phyloP scores from a whole-genome alignment of 2,888 invertebrate species.

The Cerastis leucographa region DNA sequence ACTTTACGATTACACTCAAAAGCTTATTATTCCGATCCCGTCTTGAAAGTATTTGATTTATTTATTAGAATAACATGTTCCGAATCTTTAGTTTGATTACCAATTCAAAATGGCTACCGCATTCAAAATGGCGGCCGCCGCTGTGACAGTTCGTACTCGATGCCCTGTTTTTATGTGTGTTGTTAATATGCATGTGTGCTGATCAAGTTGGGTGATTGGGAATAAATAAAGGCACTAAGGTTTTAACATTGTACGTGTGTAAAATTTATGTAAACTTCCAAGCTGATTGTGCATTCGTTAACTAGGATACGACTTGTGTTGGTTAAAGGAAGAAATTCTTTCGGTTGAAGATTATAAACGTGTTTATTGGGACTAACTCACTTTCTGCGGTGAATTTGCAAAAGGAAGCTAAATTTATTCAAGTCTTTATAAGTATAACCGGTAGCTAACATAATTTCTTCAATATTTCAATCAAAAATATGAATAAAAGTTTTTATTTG shows the following conservation, averaged over 20 bases:
- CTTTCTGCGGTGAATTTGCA: neutral
- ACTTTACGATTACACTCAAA: conserved; percentile 69
- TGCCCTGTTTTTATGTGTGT: conserved; percentile 53
- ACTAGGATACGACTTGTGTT: conserved; percentile 30
- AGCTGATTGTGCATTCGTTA: conserved; percentile 43
- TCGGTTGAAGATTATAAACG: neutral
- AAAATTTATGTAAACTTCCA: conserved; percentile 45
- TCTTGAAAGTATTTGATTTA: conserved; percentile 71
- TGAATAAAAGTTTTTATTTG: conserved; percentile 68
- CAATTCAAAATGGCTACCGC: conserved; percentile 58
- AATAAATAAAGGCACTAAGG: conserved; percentile 54
- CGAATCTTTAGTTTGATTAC: conserved; percentile 67
- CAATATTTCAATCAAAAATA: neutral
- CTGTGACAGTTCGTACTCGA: conserved; percentile 46
- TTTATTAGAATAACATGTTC: conserved; percentile 70
- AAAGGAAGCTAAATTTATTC: neutral
- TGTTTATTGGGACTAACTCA: neutral
- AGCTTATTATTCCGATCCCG: conserved; percentile 71
- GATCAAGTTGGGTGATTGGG: conserved; percentile 52
- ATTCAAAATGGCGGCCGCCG: conserved; percentile 46
- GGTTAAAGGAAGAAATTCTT: conserved; percentile 17
- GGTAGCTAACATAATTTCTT: neutral
- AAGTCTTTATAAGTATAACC: neutral
- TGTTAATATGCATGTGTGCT: conserved; percentile 56
- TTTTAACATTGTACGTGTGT: conserved; percentile 44